Conservation (phyloP, 2,113 vertebrate species). For the Eulemur rufifrons region DNA sequence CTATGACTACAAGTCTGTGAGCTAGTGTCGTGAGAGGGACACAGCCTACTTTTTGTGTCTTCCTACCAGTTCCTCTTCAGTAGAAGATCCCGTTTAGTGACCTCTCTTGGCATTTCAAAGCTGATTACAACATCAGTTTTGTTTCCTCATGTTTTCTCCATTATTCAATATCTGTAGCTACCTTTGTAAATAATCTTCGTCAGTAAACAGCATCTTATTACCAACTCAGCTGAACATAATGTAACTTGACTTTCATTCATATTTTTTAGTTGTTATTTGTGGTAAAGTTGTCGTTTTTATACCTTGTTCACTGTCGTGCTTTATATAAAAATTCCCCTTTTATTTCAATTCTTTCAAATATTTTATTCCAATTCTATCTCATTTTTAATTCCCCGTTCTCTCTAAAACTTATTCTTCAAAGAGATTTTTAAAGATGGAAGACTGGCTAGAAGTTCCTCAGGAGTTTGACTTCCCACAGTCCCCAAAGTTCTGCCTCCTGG, state of each 20-base stretch:
- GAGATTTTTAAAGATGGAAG: not conserved
- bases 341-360: not conserved
- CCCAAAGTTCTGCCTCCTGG: not conserved
- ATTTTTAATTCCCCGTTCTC: constrained; percentile 15
- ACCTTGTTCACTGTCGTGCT: not conserved
- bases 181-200: not conserved
- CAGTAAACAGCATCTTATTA: not conserved
- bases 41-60: not conserved
- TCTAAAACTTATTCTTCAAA: not conserved
- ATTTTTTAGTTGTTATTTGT: not conserved
- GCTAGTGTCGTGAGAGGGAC: not conserved
- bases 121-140: not conserved
- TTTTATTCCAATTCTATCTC: not conserved
- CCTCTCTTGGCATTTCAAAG: not conserved
- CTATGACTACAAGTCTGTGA: not conserved
- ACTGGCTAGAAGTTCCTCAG: not conserved
- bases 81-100: not conserved
- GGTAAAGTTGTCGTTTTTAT: not conserved
- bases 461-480: not conserved
- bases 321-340: not conserved
- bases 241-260: not conserved
- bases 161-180: not conserved
- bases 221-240: not conserved
- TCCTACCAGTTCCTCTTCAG: not conserved
- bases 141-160: not conserved